Evolutionary conservation across 2,797 vertebrate species (phyloP), one percentile per base, ranked within the genome.

Genomic region (Anas flavirostris): DNA sequence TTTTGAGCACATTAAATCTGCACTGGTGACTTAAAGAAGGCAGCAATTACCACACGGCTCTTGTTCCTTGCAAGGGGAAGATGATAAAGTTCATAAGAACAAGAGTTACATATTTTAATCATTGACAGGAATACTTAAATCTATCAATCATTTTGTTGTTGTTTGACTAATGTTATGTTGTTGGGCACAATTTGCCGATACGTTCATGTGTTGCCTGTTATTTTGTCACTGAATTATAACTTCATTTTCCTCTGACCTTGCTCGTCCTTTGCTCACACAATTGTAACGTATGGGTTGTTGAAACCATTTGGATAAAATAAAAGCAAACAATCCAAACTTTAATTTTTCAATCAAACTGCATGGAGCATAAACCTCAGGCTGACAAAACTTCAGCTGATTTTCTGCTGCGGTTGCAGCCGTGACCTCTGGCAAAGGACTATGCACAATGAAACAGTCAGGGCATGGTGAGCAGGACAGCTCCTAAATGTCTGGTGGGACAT

Each of bases 161-260:
- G 67, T 88, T 92, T 91, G 80, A 91, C 63, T 94, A 31, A 91
- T 74, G 75, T 72, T 69, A 62, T 79, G 25, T 91, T 82, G 5
- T 86, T 83, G 33, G 67, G 66, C 79, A 94, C 76, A 60, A 78
- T 94, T 96, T 85, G 59, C 82, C 72, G 35, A 6, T 31, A 50
- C 78, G 77, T 91, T 83, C 88, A 63, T 90, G 94, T 82, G 59
- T 60, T 77, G 56, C 84, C 82, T 64, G 56, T 82, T 94, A 53
- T 70, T 95, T 94, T 94, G 90, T 93, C 60, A 43, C 14, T 62
- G 94, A 73, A 90, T 93, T 76, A 64, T 90, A 90, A 93, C 94
- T 94, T 77, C 83, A 95, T 93, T 94, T 35, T 72, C 90, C 44
- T 60, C 58, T 88, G 90, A 85, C 93, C 96, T 96, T 94, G 83